Conservation (phyloP, 2,113 vertebrate species). For the Gadus macrocephalus region DNA sequence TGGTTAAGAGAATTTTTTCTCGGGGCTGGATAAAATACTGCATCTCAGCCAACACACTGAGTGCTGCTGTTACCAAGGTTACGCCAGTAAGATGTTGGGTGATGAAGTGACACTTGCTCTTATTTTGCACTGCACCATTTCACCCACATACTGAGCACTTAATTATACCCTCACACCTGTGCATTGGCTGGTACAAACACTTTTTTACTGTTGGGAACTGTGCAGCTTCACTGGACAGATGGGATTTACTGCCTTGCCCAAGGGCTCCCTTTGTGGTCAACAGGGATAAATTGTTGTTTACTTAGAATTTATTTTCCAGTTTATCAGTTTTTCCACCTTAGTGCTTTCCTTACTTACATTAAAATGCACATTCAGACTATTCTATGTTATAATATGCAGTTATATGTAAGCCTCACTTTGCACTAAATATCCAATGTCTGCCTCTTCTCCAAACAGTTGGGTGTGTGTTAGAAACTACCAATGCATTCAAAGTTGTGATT, state of each 20-base stretch:
- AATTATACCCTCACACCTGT: slow-evolving; percentile 26
- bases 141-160: slow-evolving; percentile 10
- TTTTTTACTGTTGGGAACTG: slow-evolving; percentile 57
- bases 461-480: too few relatives aligned
- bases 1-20: slow-evolving; percentile 57
- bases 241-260: slow-evolving; percentile 65
- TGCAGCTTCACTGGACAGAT: slow-evolving; percentile 56
- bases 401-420: too few relatives aligned
- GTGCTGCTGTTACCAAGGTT: slow-evolving; percentile 20
- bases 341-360: too few relatives aligned
- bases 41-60: slow-evolving; percentile 30
- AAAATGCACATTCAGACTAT: too few relatives aligned
- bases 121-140: slow-evolving; percentile 12
- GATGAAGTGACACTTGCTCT: slow-evolving; percentile 32
- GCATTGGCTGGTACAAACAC: slow-evolving; percentile 3
- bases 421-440: too few relatives aligned
- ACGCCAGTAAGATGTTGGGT: slow-evolving; percentile 34
- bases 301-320: slow-evolving; percentile 34
- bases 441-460: too few relatives aligned
- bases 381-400: too few relatives aligned
- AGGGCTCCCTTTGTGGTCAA: slow-evolving; percentile 51
- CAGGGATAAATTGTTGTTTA: slow-evolving; percentile 36
- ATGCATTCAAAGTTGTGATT: too few relatives aligned
- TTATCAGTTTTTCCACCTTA: slow-evolving; percentile 44
- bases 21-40: slow-evolving; percentile 15